Conservation (phyloP, 2,888 invertebrate species). For the Hylaea fasciaria region DNA sequence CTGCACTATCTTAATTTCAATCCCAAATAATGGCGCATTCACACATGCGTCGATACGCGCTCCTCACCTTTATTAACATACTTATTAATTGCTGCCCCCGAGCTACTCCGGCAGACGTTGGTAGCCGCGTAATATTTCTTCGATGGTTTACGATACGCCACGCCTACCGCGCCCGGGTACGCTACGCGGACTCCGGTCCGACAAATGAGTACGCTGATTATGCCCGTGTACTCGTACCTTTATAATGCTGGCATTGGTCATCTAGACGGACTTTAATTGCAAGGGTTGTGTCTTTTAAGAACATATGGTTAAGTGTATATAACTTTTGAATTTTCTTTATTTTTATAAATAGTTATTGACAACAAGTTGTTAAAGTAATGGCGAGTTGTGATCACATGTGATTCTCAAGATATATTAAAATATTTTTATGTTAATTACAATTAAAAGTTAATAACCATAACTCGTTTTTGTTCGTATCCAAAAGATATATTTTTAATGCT, state of each 20-base stretch:
- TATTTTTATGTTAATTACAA: too few relatives aligned
- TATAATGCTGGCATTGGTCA: conserved; percentile 42
- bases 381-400: too few relatives aligned
- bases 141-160: conserved; percentile 72
- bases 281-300: conserved; percentile 8
- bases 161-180: conserved; percentile 61
- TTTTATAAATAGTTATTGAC: background rate
- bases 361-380: too few relatives aligned
- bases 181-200: conserved; percentile 51
- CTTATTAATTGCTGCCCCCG: conserved; percentile 79
- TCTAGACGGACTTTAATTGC: conserved; percentile 33
- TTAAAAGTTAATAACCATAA: too few relatives aligned
- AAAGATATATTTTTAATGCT: too few relatives aligned
- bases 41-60: conserved; percentile 52
- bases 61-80: conserved; percentile 70
- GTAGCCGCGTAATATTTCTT: conserved; percentile 79
- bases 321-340: background rate
- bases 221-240: conserved; percentile 63
- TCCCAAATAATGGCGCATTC: conserved; percentile 51
- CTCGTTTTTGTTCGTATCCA: too few relatives aligned
- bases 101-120: conserved; percentile 76
- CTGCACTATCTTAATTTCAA: conserved; percentile 23
- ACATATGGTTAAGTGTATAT: conserved; percentile 4
- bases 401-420: too few relatives aligned
- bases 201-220: conserved; percentile 80